Conservation (phyloP, 1,140 invertebrate species). For the Potamilus streckersoni region DNA sequence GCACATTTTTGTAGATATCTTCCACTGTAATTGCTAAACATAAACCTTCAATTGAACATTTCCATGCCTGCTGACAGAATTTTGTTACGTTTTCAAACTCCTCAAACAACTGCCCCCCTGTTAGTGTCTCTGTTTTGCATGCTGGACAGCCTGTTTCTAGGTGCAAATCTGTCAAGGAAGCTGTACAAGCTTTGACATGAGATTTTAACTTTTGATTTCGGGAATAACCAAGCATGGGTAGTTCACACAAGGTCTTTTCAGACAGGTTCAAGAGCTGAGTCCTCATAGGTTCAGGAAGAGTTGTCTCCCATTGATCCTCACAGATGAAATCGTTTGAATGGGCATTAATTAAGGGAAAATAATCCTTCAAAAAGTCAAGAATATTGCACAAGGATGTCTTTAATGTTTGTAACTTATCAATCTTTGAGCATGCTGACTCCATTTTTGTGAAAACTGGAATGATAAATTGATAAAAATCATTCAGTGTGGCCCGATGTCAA, state of each 20-base stretch:
- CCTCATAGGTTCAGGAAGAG: constrained; percentile 4
- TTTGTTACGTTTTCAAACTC: background rate
- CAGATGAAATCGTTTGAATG: constrained; percentile 31
- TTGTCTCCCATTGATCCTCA: constrained; percentile 19
- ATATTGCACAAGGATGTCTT: constrained; percentile 12
- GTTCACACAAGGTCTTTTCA: constrained; percentile 6
- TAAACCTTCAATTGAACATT: constrained; percentile 5
- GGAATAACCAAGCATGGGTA: constrained; percentile 6
- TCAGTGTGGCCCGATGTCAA: too few relatives aligned
- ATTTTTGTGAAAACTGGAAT: too few relatives aligned
- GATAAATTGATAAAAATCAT: too few relatives aligned
- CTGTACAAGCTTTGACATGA: background rate
- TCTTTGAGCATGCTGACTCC: too few relatives aligned
- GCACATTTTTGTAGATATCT: constrained; percentile 1
- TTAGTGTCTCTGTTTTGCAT: too few relatives aligned
- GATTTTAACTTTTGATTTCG: background rate
- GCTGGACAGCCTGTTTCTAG: background rate
- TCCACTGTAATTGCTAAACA: background rate
- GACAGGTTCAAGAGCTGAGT: constrained; percentile 20
- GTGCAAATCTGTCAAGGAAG: background rate
- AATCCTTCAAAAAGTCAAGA: constrained; percentile 12
- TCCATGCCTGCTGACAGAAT: constrained; percentile 1
- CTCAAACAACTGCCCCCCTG: too few relatives aligned
- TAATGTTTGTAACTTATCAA: background rate
- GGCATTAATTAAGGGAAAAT: constrained; percentile 22